Conservation (phyloP, 2,888 invertebrate genomes). For the Lapara coniferarum region DNA sequence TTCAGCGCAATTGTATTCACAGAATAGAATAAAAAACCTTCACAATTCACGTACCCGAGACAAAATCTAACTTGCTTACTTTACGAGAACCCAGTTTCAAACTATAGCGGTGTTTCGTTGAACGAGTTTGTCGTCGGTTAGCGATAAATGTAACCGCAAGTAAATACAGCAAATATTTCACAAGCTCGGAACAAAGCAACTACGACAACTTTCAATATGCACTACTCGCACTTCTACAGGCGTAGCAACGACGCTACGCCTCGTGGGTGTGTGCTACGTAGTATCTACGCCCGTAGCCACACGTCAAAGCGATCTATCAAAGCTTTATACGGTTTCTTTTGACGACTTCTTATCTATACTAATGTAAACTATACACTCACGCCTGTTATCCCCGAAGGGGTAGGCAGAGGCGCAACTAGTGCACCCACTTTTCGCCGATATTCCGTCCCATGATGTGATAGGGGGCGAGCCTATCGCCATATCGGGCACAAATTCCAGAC, state of each 20-base stretch:
- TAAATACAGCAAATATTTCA: slow-evolving; percentile 12
- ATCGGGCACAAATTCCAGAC: no score
- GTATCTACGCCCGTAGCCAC: neutral
- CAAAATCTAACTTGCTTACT: neutral
- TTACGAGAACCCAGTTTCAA: slow-evolving; percentile 4
- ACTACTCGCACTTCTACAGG: slow-evolving; percentile 9
- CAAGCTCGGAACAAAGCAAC: slow-evolving; percentile 11
- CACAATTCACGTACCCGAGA: neutral
- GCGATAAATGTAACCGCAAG: slow-evolving; percentile 5
- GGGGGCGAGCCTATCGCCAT: no score
- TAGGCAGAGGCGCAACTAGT: no score
- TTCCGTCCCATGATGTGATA: no score
- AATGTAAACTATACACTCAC: no score
- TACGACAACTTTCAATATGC: slow-evolving; percentile 14
- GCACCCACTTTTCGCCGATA: no score
- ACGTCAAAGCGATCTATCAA: slow-evolving; percentile 6
- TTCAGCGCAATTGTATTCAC: neutral
- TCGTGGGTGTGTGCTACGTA: slow-evolving; percentile 8
- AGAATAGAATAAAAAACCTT: neutral
- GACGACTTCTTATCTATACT: neutral
- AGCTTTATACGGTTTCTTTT: slow-evolving; percentile 13
- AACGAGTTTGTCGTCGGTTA: slow-evolving; percentile 4
- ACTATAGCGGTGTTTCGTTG: slow-evolving; percentile 6
- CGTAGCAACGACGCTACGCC: neutral
- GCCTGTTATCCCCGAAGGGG: no score